Evolutionary conservation across 1,140 invertebrate species (phyloP).

Genomic region (Solen grandis): DNA sequence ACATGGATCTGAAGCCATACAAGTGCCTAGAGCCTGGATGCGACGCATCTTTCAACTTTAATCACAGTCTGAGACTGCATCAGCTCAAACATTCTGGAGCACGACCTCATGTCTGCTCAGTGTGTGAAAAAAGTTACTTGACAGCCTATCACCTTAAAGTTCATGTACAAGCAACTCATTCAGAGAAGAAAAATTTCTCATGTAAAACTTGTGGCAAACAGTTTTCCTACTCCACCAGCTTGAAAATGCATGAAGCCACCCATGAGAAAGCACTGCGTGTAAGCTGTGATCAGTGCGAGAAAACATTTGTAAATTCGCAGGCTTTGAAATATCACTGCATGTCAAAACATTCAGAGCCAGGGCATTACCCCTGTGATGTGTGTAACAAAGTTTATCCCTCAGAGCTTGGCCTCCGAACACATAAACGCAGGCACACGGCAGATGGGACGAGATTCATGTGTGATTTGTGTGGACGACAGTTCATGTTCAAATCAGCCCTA

Average conservation of each 20-base stretch:
- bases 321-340: slow-evolving; percentile 88
- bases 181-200: slow-evolving; percentile 65
- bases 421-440: slow-evolving; percentile 71
- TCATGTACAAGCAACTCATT: slow-evolving; percentile 71
- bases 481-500: slow-evolving; percentile 75
- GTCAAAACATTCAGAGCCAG: slow-evolving; percentile 77
- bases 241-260: slow-evolving; percentile 89
- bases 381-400: slow-evolving; percentile 75
- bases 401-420: slow-evolving; percentile 67
- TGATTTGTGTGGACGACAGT: slow-evolving; percentile 76
- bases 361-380: slow-evolving; percentile 67
- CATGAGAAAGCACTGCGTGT: slow-evolving; percentile 92
- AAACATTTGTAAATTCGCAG: slow-evolving; percentile 92
- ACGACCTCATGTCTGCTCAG: slow-evolving; percentile 82
- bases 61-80: slow-evolving; percentile 82
- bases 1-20: slow-evolving; percentile 82
- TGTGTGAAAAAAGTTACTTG: slow-evolving; percentile 81
- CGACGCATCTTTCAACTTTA: slow-evolving; percentile 83
- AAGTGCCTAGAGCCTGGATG: slow-evolving; percentile 82
- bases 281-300: slow-evolving; percentile 88
- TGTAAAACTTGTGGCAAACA: slow-evolving; percentile 83
- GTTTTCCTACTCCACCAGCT: slow-evolving; percentile 95
- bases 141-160: slow-evolving; percentile 74
- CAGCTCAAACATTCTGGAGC: slow-evolving; percentile 81
- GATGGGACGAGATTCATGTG: slow-evolving; percentile 74